Evolutionary conservation across 2,113 vertebrate species (phyloP).

Genomic region (Paralichthys olivaceus): DNA sequence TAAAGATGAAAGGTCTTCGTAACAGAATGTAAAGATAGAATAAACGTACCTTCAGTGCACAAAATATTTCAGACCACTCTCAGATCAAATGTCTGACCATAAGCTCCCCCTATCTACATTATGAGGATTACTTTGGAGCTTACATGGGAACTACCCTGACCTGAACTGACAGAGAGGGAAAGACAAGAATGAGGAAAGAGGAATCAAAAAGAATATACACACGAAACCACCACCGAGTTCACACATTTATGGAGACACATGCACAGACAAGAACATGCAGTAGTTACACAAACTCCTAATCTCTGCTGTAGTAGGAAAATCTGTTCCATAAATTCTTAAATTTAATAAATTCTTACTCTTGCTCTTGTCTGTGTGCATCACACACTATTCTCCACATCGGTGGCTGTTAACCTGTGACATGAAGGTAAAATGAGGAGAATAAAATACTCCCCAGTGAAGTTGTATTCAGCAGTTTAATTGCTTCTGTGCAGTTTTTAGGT

Average conservation of each 20-base stretch:
- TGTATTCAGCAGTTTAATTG: not conserved
- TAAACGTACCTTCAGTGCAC: slow-evolving; percentile 12
- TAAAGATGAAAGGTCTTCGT: not conserved
- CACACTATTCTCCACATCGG: slow-evolving; percentile 8
- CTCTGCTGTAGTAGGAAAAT: not conserved
- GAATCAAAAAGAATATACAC: slow-evolving; percentile 18
- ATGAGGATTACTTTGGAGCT: slow-evolving; percentile 49
- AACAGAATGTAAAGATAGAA: slow-evolving; percentile 20
- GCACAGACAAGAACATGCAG: too few relatives aligned
- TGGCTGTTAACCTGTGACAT: slow-evolving; percentile 11
- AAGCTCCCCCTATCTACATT: slow-evolving; percentile 26
- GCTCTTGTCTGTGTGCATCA: slow-evolving; percentile 15
- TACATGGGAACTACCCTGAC: slow-evolving; percentile 35
- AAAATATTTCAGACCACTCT: slow-evolving; percentile 24
- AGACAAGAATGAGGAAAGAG: not conserved
- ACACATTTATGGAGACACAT: not conserved
- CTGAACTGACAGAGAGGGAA: slow-evolving; percentile 22
- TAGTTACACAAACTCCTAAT: not conserved
- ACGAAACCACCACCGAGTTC: slow-evolving; percentile 10
- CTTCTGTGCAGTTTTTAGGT: not conserved
- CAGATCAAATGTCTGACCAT: slow-evolving; percentile 19
- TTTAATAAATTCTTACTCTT: not conserved
- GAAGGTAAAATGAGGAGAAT: not conserved
- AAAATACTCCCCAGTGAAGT: slow-evolving; percentile 6
- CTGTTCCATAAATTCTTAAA: too few relatives aligned